phyloP scores from a whole-genome alignment of 2,888 invertebrate genomes.

The Eupithecia centaureata region DNA sequence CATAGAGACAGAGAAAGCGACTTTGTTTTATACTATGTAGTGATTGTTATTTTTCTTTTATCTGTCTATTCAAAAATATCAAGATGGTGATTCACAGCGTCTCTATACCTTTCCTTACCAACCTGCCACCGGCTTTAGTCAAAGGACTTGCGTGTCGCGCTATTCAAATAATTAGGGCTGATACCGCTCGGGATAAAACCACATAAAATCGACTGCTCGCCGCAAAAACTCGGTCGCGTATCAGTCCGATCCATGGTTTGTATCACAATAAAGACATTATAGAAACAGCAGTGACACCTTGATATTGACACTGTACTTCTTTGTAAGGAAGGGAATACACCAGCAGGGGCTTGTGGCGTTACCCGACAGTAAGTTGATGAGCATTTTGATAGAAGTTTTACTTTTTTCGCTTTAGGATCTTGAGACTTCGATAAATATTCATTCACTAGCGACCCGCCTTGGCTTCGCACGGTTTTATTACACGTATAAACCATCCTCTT shows the following conservation, averaged over 20 bases:
- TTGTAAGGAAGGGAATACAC: conserved; percentile 9
- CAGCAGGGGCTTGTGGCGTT: neutral
- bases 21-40: too few relatives aligned
- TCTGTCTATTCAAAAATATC: neutral
- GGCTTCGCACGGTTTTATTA: too few relatives aligned
- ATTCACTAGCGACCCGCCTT: too few relatives aligned
- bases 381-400: neutral
- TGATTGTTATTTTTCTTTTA: too few relatives aligned
- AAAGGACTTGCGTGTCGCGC: conserved; percentile 73
- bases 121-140: conserved; percentile 70
- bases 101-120: conserved; percentile 53
- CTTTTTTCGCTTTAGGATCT: too few relatives aligned
- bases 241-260: conserved; percentile 21
- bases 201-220: conserved; percentile 69
- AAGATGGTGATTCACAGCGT: conserved; percentile 15
- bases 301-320: conserved; percentile 39
- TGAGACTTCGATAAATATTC: too few relatives aligned
- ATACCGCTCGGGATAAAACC: conserved; percentile 75
- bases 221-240: conserved; percentile 59
- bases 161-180: conserved; percentile 81
- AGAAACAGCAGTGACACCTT: conserved; percentile 38
- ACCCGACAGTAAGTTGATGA: neutral
- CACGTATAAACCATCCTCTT: too few relatives aligned
- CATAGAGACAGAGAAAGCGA: too few relatives aligned
- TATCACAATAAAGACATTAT: conserved; percentile 55